phyloP scores from a whole-genome alignment of 2,113 vertebrate genomes.

The Thermophis baileyi region DNA sequence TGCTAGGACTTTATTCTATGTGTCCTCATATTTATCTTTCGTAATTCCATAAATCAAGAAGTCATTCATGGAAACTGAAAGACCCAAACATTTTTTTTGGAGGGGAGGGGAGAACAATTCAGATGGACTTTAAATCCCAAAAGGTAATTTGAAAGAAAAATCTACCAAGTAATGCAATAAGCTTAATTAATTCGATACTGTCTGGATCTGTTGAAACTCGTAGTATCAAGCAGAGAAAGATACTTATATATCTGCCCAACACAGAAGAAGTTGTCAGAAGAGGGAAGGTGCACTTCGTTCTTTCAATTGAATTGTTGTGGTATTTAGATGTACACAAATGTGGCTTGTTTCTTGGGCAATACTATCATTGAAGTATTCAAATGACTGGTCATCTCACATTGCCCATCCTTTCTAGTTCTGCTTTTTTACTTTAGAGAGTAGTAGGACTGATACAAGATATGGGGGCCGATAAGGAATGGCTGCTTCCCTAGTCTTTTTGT shows the following conservation, averaged over 20 bases:
- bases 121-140: not conserved
- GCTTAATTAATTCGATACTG: not conserved
- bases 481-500: not conserved
- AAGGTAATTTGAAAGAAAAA: not conserved
- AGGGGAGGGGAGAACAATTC: not conserved
- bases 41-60: not conserved
- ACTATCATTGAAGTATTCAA: not conserved
- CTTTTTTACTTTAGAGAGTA: not conserved
- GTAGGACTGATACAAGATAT: not conserved
- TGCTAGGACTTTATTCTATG: not conserved
- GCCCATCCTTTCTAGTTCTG: not conserved
- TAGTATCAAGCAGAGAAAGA: not conserved
- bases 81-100: not conserved
- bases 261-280: not conserved
- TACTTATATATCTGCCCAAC: not conserved
- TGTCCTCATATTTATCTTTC: not conserved
- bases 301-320: not conserved
- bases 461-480: not conserved
- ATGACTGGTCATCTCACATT: not conserved
- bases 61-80: not conserved
- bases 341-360: not conserved
- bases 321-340: not conserved
- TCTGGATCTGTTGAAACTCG: not conserved
- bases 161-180: not conserved
- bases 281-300: not conserved